phyloP scores from a whole-genome alignment of 2,797 vertebrate species.

The Lutjanus campechanus region DNA sequence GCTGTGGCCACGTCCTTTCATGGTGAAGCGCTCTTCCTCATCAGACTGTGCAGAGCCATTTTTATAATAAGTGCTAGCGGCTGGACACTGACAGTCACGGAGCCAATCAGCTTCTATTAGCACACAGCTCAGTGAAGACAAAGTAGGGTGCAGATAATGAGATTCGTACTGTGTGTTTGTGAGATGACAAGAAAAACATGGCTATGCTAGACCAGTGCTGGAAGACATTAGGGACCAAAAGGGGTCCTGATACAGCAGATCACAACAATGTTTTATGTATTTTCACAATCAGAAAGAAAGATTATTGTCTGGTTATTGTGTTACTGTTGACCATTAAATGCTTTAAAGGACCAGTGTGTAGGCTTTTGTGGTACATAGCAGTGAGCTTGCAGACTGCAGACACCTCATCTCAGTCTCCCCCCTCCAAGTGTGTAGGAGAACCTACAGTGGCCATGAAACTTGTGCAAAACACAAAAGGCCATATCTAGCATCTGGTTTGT shows the following conservation, averaged over 20 bases:
- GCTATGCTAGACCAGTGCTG: neutral
- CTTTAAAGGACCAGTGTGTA: neutral
- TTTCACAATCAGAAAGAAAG: neutral
- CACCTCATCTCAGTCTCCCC: too few species aligned
- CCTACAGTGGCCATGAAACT: too few species aligned
- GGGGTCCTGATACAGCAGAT: neutral
- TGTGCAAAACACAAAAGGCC: too few species aligned
- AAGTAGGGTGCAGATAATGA: constrained; percentile 53
- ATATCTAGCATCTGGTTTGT: too few species aligned
- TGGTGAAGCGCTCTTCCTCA: constrained; percentile 24
- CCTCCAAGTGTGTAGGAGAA: too few species aligned
- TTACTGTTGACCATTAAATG: neutral
- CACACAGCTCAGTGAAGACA: constrained; percentile 52
- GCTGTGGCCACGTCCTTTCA: constrained; percentile 18
- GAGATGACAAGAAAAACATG: constrained; percentile 25
- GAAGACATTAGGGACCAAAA: constrained; percentile 2
- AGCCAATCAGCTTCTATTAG: constrained; percentile 61
- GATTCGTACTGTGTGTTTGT: constrained; percentile 44
- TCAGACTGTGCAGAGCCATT: constrained; percentile 61
- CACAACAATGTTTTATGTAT: neutral
- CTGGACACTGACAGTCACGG: constrained; percentile 43
- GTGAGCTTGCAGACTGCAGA: too few species aligned
- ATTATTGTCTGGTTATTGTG: neutral
- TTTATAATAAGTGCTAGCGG: constrained; percentile 66
- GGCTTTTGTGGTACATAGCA: too few species aligned